A percentile compares a stretch with the other conserved stretches of the same genome.
These are phyloP conservation scores for Venturia canescens DNA, from an alignment of 1,140 invertebrate species.

Conservation along the genomic window DNA sequence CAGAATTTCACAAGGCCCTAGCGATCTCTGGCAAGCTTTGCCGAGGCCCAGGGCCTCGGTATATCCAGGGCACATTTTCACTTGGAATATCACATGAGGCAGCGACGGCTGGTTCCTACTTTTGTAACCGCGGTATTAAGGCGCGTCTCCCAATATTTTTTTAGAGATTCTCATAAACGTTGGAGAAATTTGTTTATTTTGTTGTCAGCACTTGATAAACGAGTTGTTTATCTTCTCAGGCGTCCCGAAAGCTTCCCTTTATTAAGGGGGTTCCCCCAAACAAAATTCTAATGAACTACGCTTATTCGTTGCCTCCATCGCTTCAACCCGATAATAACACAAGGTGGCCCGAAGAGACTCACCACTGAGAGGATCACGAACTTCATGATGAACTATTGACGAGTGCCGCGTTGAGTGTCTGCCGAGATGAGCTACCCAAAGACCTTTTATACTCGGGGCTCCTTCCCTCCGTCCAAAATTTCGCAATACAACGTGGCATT, in stretches of 20 bases:
- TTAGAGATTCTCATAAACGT: too few relatives aligned
- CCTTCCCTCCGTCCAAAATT: conserved; percentile 67
- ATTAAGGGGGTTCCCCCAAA: not conserved
- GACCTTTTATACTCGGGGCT: conserved; percentile 72
- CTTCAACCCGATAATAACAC: not conserved
- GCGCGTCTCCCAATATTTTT: not conserved
- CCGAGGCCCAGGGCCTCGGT: not conserved
- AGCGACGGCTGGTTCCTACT: not conserved
- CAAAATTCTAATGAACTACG: too few relatives aligned
- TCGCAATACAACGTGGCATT: conserved; percentile 64
- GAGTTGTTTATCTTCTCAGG: too few relatives aligned
- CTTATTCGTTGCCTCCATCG: not conserved
- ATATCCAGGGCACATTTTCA: not conserved
- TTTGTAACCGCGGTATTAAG: not conserved
- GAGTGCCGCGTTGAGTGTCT: conserved; percentile 64
- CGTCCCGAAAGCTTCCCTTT: too few relatives aligned
- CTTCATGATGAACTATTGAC: conserved; percentile 69
- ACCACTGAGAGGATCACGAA: conserved; percentile 70
- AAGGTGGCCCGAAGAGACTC: conserved; percentile 57
- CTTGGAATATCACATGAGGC: not conserved
- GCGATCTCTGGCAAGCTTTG: not conserved
- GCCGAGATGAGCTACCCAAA: conserved; percentile 58
- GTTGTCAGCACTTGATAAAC: too few relatives aligned
- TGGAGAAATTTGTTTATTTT: too few relatives aligned
- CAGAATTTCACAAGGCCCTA: not conserved